A percentile compares a stretch with the other conserved stretches of the same genome.
Evolutionary conservation across 2,888 invertebrate species (phyloP).

Genomic region (Caenorhabditis drosophilae): DNA sequence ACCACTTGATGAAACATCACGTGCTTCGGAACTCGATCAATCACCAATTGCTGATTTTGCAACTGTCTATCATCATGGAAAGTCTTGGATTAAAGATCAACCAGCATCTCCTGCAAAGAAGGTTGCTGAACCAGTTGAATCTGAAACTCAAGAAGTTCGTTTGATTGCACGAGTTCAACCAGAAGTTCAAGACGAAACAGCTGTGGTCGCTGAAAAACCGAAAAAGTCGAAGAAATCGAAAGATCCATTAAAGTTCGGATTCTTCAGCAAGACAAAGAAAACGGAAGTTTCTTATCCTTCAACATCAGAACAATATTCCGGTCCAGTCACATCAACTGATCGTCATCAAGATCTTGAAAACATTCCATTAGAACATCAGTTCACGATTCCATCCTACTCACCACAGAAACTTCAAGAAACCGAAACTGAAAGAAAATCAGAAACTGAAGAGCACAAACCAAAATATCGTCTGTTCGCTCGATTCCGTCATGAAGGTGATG

Average conservation of each 20-base stretch:
- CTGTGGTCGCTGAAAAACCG: constrained; percentile 8
- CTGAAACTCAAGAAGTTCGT: constrained; percentile 4
- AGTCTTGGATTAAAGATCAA: constrained; percentile 23
- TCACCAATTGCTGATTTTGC: constrained; percentile 21
- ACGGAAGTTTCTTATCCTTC: constrained; percentile 3
- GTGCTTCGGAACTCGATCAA: constrained; percentile 13
- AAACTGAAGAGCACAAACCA: not conserved
- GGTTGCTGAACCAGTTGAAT: constrained; percentile 7
- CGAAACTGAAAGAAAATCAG: not conserved
- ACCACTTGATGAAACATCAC: constrained; percentile 19
- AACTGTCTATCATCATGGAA: constrained; percentile 36
- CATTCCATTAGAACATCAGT: constrained; percentile 12
- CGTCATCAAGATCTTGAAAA: constrained; percentile 25
- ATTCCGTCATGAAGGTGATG: not conserved
- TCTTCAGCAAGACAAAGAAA: not conserved
- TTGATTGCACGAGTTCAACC: constrained; percentile 9
- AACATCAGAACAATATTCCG: constrained; percentile 13
- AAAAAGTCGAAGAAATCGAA: constrained; percentile 13
- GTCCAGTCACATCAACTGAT: constrained; percentile 17
- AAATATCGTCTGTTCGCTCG: not conserved
- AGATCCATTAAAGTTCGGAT: constrained; percentile 8
- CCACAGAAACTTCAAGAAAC: constrained; percentile 6
- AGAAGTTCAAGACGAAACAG: constrained; percentile 5
- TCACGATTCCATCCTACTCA: constrained; percentile 11
- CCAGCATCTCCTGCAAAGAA: constrained; percentile 11